Base-by-base conservation (phyloP, 2,797 vertebrate species). In the Huso huso region DNA sequence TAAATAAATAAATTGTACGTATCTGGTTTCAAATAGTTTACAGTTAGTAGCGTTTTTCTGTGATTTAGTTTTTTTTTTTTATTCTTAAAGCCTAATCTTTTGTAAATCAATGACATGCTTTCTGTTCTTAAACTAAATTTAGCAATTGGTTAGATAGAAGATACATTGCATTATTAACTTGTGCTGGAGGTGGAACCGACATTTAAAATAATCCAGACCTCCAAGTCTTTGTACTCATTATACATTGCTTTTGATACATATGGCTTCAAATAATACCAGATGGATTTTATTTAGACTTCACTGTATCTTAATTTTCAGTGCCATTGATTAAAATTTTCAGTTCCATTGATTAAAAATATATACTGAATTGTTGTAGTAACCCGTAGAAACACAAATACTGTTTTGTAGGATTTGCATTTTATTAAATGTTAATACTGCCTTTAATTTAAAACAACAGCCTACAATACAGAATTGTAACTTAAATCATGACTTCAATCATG, bases 261-360 rank as follows among this genome's bases (percentile, higher is more conserved):
- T 75, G 69, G 71, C 70, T 66, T 72, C 82, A 88, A 89, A 73
- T 75, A 67, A 75, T 83, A 82, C 83, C 86, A 89, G 84, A 86
- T 89, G 86, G 69, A 68, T 74, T 69, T 71, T 60, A 63, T 80
- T 81, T 76, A 73, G 69, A 72, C 72, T 73, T 70, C 70, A 71
- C 69, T 74, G 76, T 77, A 76, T 72, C 73, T 73, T 74, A 70
- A 23, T 75, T 76, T 76, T 75, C 73, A 63, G 71, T 64, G 67
- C 76, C 53, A 71, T 75, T 78, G 70, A 66, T 37, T 37, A 37
- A 37, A 37, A 37, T n/a, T n/a, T n/a, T n/a, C n/a, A n/a, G 67
- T 68, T 72, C 70, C 53, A 71, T 75, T 78, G 70, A 66, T 37
- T 37, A 37, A 37, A 37, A 37, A 37, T 37, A 37, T 37, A 4